Evolutionary conservation across 1,140 invertebrate genomes (phyloP).

Genomic region (Drosophila biarmipes): DNA sequence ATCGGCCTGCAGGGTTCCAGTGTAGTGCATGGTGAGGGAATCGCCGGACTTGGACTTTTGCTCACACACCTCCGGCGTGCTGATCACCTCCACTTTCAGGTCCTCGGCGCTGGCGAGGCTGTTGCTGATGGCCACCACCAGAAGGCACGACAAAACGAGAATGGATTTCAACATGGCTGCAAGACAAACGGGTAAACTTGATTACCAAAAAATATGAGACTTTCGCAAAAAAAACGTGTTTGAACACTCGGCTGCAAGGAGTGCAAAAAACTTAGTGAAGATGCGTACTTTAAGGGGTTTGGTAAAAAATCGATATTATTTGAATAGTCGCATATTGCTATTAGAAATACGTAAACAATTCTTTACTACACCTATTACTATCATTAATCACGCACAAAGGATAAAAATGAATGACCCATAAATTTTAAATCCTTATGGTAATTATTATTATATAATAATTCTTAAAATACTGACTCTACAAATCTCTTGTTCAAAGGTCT

Average conservation of each 20-base stretch:
- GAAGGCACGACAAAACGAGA: constrained; percentile 78
- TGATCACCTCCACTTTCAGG: constrained; percentile 92
- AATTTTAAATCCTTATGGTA: too few relatives aligned
- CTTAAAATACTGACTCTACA: too few relatives aligned
- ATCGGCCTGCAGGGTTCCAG: constrained; percentile 91
- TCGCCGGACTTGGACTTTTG: constrained; percentile 93
- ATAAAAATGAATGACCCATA: too few relatives aligned
- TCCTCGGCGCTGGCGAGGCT: constrained; percentile 84
- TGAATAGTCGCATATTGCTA: too few relatives aligned
- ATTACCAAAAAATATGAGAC: constrained; percentile 13
- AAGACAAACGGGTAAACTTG: constrained; percentile 31
- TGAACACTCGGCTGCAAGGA: constrained; percentile 9
- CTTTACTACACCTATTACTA: too few relatives aligned
- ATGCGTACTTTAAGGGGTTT: not conserved
- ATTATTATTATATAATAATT: too few relatives aligned
- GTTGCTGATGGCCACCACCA: constrained; percentile 84
- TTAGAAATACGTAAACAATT: too few relatives aligned
- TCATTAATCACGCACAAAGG: too few relatives aligned
- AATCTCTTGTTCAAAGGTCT: too few relatives aligned
- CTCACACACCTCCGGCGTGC: constrained; percentile 92
- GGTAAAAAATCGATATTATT: not conserved
- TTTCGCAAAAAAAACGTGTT: constrained; percentile 26
- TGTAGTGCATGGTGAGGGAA: constrained; percentile 97
- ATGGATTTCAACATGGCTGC: constrained; percentile 79
- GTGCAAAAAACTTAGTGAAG: not conserved